Percentiles rank a stretch among this genome's conserved stretches.
These are phyloP conservation scores for Bacillus rossius DNA, from an alignment of 1,140 invertebrate species.

Conservation along the genomic window DNA sequence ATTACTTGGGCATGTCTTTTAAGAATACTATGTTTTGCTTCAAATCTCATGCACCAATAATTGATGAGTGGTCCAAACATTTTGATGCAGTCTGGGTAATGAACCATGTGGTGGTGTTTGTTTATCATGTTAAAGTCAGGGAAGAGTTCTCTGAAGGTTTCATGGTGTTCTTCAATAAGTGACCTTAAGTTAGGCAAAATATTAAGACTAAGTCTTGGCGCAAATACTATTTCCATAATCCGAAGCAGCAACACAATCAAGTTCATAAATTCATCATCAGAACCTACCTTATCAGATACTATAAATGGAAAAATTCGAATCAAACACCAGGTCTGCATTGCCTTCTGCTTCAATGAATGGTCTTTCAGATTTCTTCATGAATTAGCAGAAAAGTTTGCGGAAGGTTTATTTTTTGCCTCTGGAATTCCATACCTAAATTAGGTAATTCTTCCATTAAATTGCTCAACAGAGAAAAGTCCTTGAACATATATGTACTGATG, in stretches of 20 bases:
- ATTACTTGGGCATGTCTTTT: no score
- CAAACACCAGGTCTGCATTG: conserved; percentile 32
- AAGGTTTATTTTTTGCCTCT: conserved; percentile 28
- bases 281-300: conserved; percentile 29
- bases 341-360: conserved; percentile 26
- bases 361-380: conserved; percentile 22
- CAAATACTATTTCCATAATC: conserved; percentile 33
- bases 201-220: conserved; percentile 20
- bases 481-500: conserved; percentile 29
- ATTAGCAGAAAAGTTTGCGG: conserved; percentile 27
- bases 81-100: no score
- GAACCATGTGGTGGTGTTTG: no score
- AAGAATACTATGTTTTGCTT: no score
- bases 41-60: no score
- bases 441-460: conserved; percentile 22
- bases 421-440: conserved; percentile 24
- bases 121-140: no score
- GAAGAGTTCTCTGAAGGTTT: no score
- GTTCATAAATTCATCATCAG: conserved; percentile 26
- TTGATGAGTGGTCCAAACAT: no score
- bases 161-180: no score
- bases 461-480: conserved; percentile 29
- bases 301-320: conserved; percentile 29
- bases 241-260: conserved; percentile 14
- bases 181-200: conserved; percentile 10